Conservation (phyloP, 2,888 invertebrate genomes). For the Mimachlamys varia region DNA sequence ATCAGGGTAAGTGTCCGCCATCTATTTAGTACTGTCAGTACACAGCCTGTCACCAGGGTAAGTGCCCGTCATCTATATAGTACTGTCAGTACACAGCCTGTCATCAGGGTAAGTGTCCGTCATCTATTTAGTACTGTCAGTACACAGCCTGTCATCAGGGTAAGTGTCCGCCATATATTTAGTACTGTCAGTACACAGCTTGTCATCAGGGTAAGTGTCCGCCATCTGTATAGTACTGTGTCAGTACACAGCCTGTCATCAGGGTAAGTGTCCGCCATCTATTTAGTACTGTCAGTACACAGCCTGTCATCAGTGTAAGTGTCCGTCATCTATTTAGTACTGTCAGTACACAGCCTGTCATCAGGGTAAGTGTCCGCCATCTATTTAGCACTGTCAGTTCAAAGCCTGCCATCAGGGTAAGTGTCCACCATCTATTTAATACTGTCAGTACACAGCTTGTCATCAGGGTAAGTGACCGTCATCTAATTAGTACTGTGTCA, state of each 20-base stretch:
- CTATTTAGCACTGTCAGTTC: constrained; percentile 44
- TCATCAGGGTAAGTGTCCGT: constrained; percentile 49
- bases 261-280: constrained; percentile 46
- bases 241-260: constrained; percentile 52
- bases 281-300: constrained; percentile 46
- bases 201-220: constrained; percentile 53
- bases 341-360: constrained; percentile 55
- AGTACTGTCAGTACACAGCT: constrained; percentile 50
- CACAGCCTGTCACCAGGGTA: constrained; percentile 55
- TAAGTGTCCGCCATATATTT: not conserved
- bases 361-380: constrained; percentile 46
- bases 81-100: constrained; percentile 55
- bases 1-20: constrained; percentile 47
- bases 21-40: constrained; percentile 46
- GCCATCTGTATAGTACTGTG: constrained; percentile 29
- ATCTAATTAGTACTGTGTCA: constrained; percentile 41
- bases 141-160: constrained; percentile 55
- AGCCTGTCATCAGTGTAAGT: constrained; percentile 55
- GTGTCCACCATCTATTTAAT: not conserved
- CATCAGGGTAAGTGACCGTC: constrained; percentile 48
- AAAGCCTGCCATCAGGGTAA: constrained; percentile 55
- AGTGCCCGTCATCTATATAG: not conserved
- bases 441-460: constrained; percentile 55
- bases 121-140: constrained; percentile 44
- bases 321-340: too few relatives aligned